A percentile compares a stretch with the other conserved stretches of the same genome.
These are phyloP conservation scores for Dendrolimus houi DNA, from an alignment of 2,888 invertebrate genomes.

Conservation along the genomic window DNA sequence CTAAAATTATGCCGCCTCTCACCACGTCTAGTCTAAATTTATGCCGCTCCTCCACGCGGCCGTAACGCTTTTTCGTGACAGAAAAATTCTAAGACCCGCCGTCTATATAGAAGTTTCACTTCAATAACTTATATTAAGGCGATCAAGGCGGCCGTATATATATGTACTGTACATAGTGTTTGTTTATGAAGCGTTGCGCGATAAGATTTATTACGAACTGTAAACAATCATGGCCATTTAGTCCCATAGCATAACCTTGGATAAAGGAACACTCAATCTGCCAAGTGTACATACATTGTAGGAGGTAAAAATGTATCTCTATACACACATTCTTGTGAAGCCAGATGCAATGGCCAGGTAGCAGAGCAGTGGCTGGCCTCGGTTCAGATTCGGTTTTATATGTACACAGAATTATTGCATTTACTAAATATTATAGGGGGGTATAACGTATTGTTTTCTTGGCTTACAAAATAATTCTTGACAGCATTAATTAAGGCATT, in stretches of 20 bases:
- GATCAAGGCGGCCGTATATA: conserved; percentile 35
- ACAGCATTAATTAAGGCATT: no score
- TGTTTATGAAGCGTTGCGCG: conserved; percentile 22
- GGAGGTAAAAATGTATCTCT: conserved; percentile 12
- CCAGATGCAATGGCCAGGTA: conserved; percentile 30
- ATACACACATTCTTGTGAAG: conserved; percentile 13
- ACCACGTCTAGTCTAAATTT: no score
- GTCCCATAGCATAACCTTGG: conserved; percentile 31
- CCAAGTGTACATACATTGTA: conserved; percentile 12
- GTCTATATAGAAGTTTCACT: no score
- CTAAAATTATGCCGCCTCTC: no score
- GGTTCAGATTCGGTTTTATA: conserved; percentile 27
- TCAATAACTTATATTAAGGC: conserved; percentile 35
- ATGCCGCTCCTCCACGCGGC: no score
- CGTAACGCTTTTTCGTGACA: no score
- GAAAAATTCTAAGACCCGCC: no score
- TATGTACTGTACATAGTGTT: conserved; percentile 16
- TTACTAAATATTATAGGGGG: no score
- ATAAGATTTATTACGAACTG: conserved; percentile 40
- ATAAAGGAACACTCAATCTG: conserved; percentile 23
- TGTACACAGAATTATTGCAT: conserved; percentile 11
- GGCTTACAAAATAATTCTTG: no score
- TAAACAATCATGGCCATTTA: conserved; percentile 33
- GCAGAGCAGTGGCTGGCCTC: conserved; percentile 30
- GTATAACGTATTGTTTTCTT: no score